phyloP scores from a whole-genome alignment of 2,888 invertebrate genomes.

The Tipula vernalis region DNA sequence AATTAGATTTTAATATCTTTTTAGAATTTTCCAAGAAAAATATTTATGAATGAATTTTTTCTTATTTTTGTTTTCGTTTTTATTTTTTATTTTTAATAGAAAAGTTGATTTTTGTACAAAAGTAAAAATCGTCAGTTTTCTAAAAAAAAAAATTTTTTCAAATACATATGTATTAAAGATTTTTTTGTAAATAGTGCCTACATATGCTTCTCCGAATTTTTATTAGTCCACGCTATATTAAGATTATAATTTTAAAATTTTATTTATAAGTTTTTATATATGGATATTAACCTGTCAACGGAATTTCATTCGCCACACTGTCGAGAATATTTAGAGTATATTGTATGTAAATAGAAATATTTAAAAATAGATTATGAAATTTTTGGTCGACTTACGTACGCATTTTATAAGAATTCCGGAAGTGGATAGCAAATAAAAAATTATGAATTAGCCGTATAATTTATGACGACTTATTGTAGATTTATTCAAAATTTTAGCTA shows the following conservation, averaged over 20 bases:
- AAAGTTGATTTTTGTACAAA: background rate
- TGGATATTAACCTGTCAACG: background rate
- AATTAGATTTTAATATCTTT: background rate
- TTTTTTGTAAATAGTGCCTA: background rate
- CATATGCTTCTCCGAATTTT: background rate
- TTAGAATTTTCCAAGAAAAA: background rate
- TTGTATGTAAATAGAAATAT: background rate
- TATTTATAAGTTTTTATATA: background rate
- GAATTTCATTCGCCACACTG: background rate
- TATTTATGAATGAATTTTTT: background rate
- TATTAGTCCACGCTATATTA: background rate
- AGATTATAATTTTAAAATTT: background rate
- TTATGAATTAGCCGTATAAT: background rate
- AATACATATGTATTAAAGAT: background rate
- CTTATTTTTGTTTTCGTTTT: background rate
- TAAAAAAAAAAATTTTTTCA: background rate
- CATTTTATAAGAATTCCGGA: background rate
- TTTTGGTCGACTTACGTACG: background rate
- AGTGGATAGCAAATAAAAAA: background rate
- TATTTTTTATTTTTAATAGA: background rate
- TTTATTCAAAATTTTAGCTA: background rate
- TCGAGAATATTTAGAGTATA: background rate
- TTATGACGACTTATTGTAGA: background rate
- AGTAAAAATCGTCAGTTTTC: background rate
- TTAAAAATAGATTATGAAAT: background rate